Evolutionary conservation across 1,140 invertebrate species (phyloP).

Genomic region (Heliconius nattereri): DNA sequence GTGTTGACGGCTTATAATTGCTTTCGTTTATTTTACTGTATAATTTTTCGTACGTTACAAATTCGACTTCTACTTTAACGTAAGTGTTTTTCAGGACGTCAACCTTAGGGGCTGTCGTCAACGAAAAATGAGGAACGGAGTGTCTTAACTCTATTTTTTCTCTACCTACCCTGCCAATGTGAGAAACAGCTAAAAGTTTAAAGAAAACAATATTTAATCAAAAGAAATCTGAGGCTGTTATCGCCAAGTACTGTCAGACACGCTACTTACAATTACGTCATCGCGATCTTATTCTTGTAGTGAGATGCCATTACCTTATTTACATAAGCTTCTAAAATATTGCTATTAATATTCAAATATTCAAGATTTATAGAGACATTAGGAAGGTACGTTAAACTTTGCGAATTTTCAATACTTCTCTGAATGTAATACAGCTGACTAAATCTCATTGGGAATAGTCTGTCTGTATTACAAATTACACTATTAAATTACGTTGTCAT

Average conservation of each 20-base stretch:
- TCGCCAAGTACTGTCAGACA: too few species aligned
- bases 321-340: slow-evolving; percentile 7
- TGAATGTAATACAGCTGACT: neutral
- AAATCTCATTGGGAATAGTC: neutral
- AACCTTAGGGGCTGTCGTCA: too few species aligned
- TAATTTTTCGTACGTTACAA: too few species aligned
- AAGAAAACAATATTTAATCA: neutral
- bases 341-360: slow-evolving; percentile 5
- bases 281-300: neutral
- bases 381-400: neutral
- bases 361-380: slow-evolving; percentile 10
- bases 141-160: too few species aligned
- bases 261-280: neutral
- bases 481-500: neutral
- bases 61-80: too few species aligned
- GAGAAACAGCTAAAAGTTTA: neutral
- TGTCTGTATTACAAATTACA: neutral
- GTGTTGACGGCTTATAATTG: too few species aligned
- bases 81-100: too few species aligned
- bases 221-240: neutral
- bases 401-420: neutral
- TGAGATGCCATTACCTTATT: neutral
- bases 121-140: too few species aligned
- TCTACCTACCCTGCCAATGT: too few species aligned
- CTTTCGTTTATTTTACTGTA: too few species aligned